A percentile compares a stretch with the other conserved stretches of the same genome.
These are phyloP conservation scores for Polyergus mexicanus DNA, from an alignment of 1,140 invertebrate species.

Conservation along the genomic window DNA sequence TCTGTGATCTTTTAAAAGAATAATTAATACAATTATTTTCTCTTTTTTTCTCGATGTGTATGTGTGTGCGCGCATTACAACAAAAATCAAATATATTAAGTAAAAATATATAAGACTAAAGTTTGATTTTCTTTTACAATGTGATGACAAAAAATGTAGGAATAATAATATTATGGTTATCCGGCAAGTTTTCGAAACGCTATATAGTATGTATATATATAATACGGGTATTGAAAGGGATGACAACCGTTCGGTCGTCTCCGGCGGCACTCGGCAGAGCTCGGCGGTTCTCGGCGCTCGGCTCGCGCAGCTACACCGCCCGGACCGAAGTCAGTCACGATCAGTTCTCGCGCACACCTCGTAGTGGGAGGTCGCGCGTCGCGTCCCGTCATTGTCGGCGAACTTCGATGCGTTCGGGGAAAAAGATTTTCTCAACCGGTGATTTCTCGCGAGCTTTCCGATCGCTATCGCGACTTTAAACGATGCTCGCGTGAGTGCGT, in stretches of 20 bases:
- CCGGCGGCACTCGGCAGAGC: conserved; percentile 66
- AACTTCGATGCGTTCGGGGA: conserved; percentile 12
- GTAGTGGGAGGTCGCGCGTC: conserved; percentile 47
- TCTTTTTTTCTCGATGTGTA: too few species aligned
- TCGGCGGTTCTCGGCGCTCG: conserved; percentile 76
- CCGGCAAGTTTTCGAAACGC: conserved; percentile 57
- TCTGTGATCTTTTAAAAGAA: too few species aligned
- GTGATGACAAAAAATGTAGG: too few species aligned
- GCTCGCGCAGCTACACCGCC: conserved; percentile 75
- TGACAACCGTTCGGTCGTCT: conserved; percentile 68
- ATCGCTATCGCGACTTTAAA: not conserved
- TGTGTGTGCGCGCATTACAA: too few species aligned
- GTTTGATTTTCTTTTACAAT: too few species aligned
- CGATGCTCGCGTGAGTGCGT: conserved; percentile 35
- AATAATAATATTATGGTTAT: conserved; percentile 28
- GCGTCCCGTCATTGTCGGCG: conserved; percentile 36
- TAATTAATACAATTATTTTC: too few species aligned
- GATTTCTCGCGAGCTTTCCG: conserved; percentile 27
- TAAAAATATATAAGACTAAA: too few species aligned
- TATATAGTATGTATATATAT: not conserved
- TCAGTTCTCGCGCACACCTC: conserved; percentile 79
- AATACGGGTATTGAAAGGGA: conserved; percentile 41
- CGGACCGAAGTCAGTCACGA: conserved; percentile 52
- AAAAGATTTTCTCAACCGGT: conserved; percentile 62
- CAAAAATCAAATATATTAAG: too few species aligned